Conservation (phyloP, 2,113 vertebrate genomes). For the Bos javanicus region DNA sequence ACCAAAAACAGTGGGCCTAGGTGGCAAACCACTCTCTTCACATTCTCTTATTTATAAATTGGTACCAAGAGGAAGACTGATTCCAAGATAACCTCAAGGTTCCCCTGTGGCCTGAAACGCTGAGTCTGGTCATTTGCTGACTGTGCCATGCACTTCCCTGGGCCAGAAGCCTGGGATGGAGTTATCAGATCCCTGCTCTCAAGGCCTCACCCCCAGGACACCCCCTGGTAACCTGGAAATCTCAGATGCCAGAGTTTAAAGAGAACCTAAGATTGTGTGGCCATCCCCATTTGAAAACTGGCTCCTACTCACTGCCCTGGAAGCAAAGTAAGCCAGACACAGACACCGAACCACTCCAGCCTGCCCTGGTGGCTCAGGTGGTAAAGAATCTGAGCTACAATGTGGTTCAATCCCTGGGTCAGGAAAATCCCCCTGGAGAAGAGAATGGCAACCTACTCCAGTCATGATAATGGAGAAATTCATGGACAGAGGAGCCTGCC, state of each 20-base stretch:
- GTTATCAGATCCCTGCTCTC: too few relatives aligned
- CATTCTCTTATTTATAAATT: not conserved
- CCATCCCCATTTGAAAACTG: not conserved
- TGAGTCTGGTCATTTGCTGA: not conserved
- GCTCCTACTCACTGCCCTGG: not conserved
- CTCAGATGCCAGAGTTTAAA: not conserved
- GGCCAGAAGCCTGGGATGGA: not conserved
- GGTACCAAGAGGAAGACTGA: not conserved
- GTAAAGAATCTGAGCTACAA: not conserved
- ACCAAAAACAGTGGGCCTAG: accelerated
- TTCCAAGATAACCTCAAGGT: not conserved
- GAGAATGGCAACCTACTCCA: not conserved
- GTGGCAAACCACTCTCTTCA: not conserved
- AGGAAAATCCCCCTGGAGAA: not conserved
- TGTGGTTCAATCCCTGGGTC: not conserved
- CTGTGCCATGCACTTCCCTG: not conserved
- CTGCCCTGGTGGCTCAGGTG: not conserved
- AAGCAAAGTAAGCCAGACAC: not conserved
- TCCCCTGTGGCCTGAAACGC: not conserved
- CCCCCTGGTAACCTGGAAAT: not conserved
- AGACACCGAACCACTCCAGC: not conserved
- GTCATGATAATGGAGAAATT: not conserved
- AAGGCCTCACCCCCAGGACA: not conserved
- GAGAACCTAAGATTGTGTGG: not conserved
- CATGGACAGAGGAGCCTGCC: not conserved